Conservation (phyloP, 2,113 vertebrate genomes). For the Dromas ardeola region DNA sequence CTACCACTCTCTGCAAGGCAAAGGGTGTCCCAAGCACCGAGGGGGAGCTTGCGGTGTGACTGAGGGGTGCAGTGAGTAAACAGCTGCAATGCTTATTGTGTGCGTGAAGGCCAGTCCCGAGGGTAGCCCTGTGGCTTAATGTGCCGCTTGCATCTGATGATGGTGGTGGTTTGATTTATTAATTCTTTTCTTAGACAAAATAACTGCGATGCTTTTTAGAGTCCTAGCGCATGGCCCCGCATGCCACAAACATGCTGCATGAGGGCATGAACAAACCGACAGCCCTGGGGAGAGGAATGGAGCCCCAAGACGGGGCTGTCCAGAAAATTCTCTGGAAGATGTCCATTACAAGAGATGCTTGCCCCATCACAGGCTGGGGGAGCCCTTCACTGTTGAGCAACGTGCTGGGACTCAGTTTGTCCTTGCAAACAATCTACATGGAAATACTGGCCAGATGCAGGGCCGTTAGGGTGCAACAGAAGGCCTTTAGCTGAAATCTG, state of each 20-base stretch:
- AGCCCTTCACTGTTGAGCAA: background rate
- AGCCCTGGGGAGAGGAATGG: background rate
- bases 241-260: slow-evolving; percentile 65
- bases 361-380: background rate
- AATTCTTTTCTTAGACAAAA: background rate
- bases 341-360: slow-evolving; percentile 56
- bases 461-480: background rate
- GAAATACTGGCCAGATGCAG: background rate
- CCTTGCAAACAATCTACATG: background rate
- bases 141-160: background rate
- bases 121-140: slow-evolving; percentile 16
- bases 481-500: background rate
- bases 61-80: background rate
- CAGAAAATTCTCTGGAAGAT: background rate
- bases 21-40: background rate
- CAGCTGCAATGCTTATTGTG: background rate
- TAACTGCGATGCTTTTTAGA: background rate
- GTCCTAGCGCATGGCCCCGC: slow-evolving; percentile 61
- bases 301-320: background rate
- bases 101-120: background rate
- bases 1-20: background rate
- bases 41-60: background rate
- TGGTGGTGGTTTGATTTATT: background rate
- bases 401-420: background rate
- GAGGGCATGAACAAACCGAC: slow-evolving; percentile 4